These are phyloP conservation scores for Rhynchonycteris naso DNA, from an alignment of 2,797 vertebrate genomes.

Conservation along the genomic window DNA sequence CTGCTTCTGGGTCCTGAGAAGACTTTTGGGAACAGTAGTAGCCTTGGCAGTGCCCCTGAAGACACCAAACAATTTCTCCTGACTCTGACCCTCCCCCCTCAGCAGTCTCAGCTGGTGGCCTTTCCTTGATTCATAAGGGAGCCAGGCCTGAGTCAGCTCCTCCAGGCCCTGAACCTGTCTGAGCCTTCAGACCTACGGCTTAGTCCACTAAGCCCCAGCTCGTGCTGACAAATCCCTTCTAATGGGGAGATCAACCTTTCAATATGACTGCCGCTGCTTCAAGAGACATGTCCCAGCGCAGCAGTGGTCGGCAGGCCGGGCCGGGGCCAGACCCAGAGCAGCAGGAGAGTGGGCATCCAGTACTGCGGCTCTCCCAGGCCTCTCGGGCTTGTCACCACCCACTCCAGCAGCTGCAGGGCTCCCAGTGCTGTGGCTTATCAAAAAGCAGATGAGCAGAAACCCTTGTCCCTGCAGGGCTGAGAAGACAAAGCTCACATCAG, in stretches of 20 bases:
- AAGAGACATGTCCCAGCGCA: not conserved
- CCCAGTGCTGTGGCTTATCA: not conserved
- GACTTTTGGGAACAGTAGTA: not conserved
- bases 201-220: constrained; percentile 77
- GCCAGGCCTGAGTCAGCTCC: constrained; percentile 79
- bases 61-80: constrained; percentile 15
- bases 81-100: constrained; percentile 22
- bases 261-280: constrained; percentile 55
- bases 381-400: not conserved
- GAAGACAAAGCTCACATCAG: not conserved
- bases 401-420: not conserved
- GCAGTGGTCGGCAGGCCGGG: not conserved
- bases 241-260: constrained; percentile 82
- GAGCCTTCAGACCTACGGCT: constrained; percentile 71
- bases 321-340: not conserved
- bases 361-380: accelerated
- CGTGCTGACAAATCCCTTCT: constrained; percentile 79
- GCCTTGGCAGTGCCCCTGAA: constrained; percentile 12
- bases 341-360: not conserved
- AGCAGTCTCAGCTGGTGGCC: constrained; percentile 37
- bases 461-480: not conserved
- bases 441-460: not conserved
- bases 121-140: constrained; percentile 13
- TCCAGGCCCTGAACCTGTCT: constrained; percentile 73
- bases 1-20: not conserved